Evolutionary conservation across 2,113 vertebrate species (phyloP).

Genomic region (Mungos mungo): DNA sequence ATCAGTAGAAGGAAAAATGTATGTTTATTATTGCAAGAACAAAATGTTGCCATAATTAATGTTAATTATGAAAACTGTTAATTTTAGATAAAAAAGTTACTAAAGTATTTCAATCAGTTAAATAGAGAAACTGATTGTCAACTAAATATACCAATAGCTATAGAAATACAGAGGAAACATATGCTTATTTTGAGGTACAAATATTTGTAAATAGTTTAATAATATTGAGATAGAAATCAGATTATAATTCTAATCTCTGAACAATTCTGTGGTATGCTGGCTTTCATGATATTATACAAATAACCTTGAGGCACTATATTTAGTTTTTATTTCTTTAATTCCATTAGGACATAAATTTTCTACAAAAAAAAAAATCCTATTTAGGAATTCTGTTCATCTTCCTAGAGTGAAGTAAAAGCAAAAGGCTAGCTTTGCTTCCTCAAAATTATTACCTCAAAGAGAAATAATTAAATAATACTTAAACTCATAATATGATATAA

Average conservation of each 20-base stretch:
- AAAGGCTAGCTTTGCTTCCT: conserved; percentile 14
- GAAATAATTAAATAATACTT: conserved; percentile 29
- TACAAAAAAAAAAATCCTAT: not conserved
- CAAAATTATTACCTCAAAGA: not conserved
- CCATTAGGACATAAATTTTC: not conserved
- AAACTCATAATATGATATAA: not conserved
- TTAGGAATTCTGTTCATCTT: not conserved
- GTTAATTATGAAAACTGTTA: not conserved
- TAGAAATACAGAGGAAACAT: not conserved
- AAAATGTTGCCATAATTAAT: not conserved
- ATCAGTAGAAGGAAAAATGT: not conserved
- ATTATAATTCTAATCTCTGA: conserved; percentile 22
- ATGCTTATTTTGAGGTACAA: conserved; percentile 26
- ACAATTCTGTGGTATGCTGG: not conserved
- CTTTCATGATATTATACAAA: not conserved
- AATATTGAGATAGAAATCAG: not conserved
- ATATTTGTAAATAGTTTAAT: conserved; percentile 10
- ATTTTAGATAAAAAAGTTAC: not conserved
- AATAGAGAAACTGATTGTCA: not conserved
- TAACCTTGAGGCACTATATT: not conserved
- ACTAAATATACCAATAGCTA: not conserved
- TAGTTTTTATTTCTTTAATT: conserved; percentile 37
- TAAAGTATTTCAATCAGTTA: not conserved
- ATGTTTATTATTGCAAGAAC: not conserved
- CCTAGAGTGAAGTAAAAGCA: not conserved